A percentile compares a stretch with the other conserved stretches of the same genome.
Conservation (phyloP, 2,797 vertebrate species). For the Periparus ater region DNA sequence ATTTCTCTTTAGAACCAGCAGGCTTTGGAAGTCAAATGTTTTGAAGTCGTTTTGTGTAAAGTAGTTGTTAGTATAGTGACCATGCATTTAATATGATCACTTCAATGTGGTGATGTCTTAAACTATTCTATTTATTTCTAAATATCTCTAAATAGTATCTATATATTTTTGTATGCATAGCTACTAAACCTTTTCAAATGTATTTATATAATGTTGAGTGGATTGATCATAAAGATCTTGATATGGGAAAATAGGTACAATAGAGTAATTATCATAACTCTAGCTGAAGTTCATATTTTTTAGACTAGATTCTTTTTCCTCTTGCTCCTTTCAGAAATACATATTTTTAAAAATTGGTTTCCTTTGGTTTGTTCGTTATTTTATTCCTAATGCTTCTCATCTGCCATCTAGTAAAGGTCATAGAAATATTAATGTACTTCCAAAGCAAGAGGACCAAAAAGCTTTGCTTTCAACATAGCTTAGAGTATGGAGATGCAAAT, state of each 20-base stretch:
- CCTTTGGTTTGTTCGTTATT: slow-evolving; percentile 65
- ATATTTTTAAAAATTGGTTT: slow-evolving; percentile 31
- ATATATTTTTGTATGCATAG: not conserved
- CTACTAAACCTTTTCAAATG: not conserved
- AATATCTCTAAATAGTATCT: not conserved
- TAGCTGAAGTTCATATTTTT: slow-evolving; percentile 32
- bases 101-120: not conserved
- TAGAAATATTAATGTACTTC: slow-evolving; percentile 74
- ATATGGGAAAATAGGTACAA: not conserved
- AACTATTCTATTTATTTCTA: not conserved
- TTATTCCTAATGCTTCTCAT: slow-evolving; percentile 67
- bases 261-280: slow-evolving; percentile 9
- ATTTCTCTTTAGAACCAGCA: not conserved
- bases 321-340: slow-evolving; percentile 32
- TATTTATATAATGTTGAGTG: not conserved
- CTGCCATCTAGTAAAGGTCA: slow-evolving; percentile 77
- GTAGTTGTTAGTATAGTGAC: not conserved
- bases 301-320: slow-evolving; percentile 12
- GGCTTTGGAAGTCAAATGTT: not conserved
- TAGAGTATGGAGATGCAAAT: slow-evolving; percentile 70
- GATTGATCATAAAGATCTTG: slow-evolving; percentile 6
- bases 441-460: slow-evolving; percentile 69
- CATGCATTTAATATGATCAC: not conserved
- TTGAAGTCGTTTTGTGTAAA: not conserved
- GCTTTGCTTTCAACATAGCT: slow-evolving; percentile 66